A percentile compares a stretch with the other conserved stretches of the same genome.
Conservation (phyloP, 2,797 vertebrate genomes). For the Sarcoramphus papa region DNA sequence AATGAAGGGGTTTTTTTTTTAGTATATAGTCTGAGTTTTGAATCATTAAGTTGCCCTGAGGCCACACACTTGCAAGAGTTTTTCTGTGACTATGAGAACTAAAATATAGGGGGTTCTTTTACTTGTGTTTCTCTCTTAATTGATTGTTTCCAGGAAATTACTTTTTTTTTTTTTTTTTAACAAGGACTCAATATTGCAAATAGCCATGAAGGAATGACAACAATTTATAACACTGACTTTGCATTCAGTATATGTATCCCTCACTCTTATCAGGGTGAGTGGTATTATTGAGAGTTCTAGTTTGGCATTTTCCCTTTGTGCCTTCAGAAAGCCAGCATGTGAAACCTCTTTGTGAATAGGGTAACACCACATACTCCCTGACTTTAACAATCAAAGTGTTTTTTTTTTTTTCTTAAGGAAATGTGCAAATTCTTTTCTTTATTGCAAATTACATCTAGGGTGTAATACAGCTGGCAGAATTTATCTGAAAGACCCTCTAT, state of each 20-base stretch:
- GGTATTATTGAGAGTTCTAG: not conserved
- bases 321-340: not conserved
- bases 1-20: not conserved
- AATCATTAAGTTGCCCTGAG: not conserved
- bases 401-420: not conserved
- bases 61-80: not conserved
- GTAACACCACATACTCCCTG: not conserved
- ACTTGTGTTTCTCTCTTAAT: not conserved
- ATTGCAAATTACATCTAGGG: not conserved
- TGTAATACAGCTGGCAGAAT: not conserved
- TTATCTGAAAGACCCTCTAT: not conserved
- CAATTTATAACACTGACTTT: not conserved
- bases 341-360: not conserved
- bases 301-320: not conserved
- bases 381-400: not conserved
- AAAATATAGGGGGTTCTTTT: not conserved
- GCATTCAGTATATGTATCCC: not conserved
- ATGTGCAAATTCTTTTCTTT: not conserved
- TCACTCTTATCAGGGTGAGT: not conserved
- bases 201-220: not conserved
- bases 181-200: not conserved
- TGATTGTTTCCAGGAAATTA: not conserved
- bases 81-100: not conserved
- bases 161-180: too few species aligned
- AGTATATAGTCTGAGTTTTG: not conserved